Evolutionary conservation across 2,888 invertebrate species (phyloP).

Genomic region (Allolobophora icterica): DNA sequence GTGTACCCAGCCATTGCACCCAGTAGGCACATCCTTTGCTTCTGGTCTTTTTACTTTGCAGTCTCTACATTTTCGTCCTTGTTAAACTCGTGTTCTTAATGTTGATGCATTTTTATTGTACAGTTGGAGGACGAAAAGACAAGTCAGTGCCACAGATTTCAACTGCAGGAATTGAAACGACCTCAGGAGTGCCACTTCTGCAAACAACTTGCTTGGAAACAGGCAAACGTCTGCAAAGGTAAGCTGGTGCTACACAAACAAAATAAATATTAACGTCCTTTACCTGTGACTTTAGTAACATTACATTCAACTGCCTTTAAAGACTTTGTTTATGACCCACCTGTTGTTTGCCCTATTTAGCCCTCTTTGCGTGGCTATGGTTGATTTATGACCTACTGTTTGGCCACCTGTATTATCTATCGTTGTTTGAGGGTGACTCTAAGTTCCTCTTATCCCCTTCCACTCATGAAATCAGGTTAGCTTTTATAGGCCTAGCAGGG

Average conservation of each 20-base stretch:
- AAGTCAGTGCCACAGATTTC: conserved; percentile 43
- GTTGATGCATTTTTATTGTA: background rate
- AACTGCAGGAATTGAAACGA: conserved; percentile 41
- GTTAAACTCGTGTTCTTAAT: background rate
- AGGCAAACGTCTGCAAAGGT: conserved; percentile 47
- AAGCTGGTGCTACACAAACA: conserved; percentile 23
- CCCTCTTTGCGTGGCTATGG: background rate
- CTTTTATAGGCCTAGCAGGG: no score
- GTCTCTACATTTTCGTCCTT: no score
- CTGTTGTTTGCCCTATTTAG: background rate
- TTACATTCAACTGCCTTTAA: background rate
- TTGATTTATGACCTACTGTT: no score
- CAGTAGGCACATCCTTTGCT: no score
- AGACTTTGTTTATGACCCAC: no score
- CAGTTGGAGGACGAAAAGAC: background rate
- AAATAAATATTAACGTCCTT: background rate
- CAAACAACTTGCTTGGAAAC: conserved; percentile 44
- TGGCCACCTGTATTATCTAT: no score
- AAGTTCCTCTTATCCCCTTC: no score
- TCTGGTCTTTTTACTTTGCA: no score
- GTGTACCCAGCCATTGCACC: no score
- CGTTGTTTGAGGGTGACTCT: no score
- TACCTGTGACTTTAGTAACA: background rate
- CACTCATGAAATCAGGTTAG: no score
- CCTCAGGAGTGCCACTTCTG: conserved; percentile 45